Evolutionary conservation across 2,113 vertebrate species (phyloP), one percentile per base, ranked within the genome.

Genomic region (Nyctereutes procyonoides): DNA sequence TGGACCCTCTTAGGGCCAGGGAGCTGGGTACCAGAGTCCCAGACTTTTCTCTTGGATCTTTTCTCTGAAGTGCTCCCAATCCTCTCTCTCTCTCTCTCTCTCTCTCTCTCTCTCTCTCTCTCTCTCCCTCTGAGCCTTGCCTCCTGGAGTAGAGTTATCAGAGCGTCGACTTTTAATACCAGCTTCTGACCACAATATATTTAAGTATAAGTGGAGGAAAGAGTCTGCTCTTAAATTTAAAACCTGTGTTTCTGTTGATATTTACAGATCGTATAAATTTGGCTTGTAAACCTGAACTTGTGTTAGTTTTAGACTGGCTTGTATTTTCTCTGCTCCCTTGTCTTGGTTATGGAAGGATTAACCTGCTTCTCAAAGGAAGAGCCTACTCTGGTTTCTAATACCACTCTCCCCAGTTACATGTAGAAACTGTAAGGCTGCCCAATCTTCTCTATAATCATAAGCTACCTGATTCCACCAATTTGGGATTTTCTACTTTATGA

Each of bases 31-130:
- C 88, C 83, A 53, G 24, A 79, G 24, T 20, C 76, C 84, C 90
- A 88, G 81, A 69, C 13, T 56, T 65, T 88, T 48, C 43, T 63
- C 56, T 93, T 16, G 43, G 55, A 90, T 90, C 69, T 96, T 65
- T 92, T 60, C 92, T 92, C 80, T 90, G 73, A 96, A 89, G 82
- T 93, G 63, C 2, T 81, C 88, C 74, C 71, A 55, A 19, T 38
- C 56, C 12, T 4, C 30, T 55, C 24, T 20, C 28, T 10, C n/a
- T 3, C 22, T 11, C 2, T 2, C 16, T 22, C 12, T 2, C 1
- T 76, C 88, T 48, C 71, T 43, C 38, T 65, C 5, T 13, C 9
- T 30, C 17, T 24, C 19, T 32, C 8, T 53, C 7, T 51, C 38
- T 32, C 58, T 19, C 10, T 38, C 8, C 43, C 26, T 17, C 11